These are phyloP conservation scores for Macquaria australasica DNA, from an alignment of 2,113 vertebrate genomes.

Conservation along the genomic window DNA sequence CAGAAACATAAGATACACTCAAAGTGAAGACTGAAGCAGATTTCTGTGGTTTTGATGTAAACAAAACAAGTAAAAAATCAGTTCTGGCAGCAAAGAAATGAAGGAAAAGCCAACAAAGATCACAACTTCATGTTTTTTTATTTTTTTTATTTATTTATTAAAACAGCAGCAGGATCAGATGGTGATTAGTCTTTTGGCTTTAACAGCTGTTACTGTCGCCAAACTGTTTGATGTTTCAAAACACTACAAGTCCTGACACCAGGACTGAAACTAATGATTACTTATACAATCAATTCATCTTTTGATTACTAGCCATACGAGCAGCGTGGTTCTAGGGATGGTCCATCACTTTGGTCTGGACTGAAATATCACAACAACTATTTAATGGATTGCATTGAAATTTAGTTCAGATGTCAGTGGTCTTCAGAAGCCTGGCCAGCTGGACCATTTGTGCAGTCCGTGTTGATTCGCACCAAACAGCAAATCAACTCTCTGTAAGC, in stretches of 20 bases:
- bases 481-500: no score
- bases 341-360: neutral
- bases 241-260: no score
- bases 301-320: neutral
- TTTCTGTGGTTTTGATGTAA: constrained; percentile 3
- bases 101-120: neutral
- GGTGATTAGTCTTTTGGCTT: neutral
- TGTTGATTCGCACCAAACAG: no score
- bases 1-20: neutral
- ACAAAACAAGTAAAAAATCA: neutral
- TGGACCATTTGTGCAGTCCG: no score
- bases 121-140: neutral
- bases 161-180: neutral
- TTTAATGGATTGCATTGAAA: neutral
- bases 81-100: neutral
- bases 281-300: neutral
- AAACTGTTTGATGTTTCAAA: neutral
- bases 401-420: neutral
- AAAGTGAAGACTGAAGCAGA: neutral
- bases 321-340: no score
- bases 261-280: neutral
- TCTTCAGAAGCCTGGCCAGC: no score
- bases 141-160: neutral
- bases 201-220: neutral
- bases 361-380: neutral